Conservation (phyloP, 1,140 invertebrate species). For the Maniola jurtina region DNA sequence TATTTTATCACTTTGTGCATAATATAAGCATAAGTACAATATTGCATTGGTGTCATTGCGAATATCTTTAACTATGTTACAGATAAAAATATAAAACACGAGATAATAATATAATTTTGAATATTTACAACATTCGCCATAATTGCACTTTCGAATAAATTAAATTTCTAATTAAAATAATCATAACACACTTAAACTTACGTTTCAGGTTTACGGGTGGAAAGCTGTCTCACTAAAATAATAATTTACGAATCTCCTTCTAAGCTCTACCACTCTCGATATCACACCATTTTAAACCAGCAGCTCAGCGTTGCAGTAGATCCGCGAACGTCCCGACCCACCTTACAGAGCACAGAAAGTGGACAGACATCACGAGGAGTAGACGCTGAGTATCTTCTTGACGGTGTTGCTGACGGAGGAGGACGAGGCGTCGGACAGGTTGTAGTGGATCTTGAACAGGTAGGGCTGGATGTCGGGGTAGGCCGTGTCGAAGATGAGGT, state of each 20-base stretch:
- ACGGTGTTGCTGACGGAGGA: slow-evolving; percentile 91
- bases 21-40: slow-evolving; percentile 45
- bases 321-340: background rate
- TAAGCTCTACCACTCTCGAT: slow-evolving; percentile 13
- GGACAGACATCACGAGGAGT: slow-evolving; percentile 84
- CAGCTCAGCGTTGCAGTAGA: slow-evolving; percentile 11
- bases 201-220: slow-evolving; percentile 10
- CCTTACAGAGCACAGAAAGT: slow-evolving; percentile 6
- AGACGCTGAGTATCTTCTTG: slow-evolving; percentile 92
- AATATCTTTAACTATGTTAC: slow-evolving; percentile 17
- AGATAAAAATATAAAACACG: slow-evolving; percentile 22
- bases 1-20: slow-evolving; percentile 26
- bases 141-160: slow-evolving; percentile 43
- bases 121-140: slow-evolving; percentile 46
- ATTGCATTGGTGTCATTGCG: slow-evolving; percentile 32
- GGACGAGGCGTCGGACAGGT: slow-evolving; percentile 84
- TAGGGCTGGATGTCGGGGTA: slow-evolving; percentile 97
- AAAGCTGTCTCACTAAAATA: slow-evolving; percentile 9
- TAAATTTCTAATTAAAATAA: slow-evolving; percentile 31
- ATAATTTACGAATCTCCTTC: slow-evolving; percentile 5
- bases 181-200: slow-evolving; percentile 11
- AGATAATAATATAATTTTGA: slow-evolving; percentile 32
- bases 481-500: slow-evolving; percentile 95
- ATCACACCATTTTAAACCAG: slow-evolving; percentile 31
- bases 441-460: slow-evolving; percentile 92